Conservation (phyloP, 1,140 invertebrate genomes). For the Luehdorfia chinensis region DNA sequence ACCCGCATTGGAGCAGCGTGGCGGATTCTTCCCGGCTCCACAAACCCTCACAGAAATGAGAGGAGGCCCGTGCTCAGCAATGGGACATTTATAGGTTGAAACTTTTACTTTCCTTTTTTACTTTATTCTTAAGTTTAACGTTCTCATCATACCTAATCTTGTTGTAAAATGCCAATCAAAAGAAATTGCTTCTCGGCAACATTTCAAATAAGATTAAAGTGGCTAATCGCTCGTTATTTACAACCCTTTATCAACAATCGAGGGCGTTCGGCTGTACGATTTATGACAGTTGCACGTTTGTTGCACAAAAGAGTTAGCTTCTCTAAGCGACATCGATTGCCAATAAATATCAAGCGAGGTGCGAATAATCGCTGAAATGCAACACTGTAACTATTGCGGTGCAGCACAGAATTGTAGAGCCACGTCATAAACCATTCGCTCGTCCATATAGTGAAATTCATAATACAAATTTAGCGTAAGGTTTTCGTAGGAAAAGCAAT, state of each 20-base stretch:
- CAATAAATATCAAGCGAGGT: conserved; percentile 63
- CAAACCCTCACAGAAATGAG: no score
- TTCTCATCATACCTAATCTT: no score
- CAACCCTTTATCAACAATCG: conserved; percentile 55
- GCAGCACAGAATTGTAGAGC: conserved; percentile 51
- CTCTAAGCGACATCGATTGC: conserved; percentile 68
- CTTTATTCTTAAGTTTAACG: no score
- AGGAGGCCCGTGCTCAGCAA: no score
- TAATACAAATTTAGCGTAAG: conserved; percentile 61
- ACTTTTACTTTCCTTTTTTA: no score
- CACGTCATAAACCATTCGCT: conserved; percentile 6
- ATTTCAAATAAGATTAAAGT: conserved; percentile 47
- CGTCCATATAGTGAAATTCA: conserved; percentile 61
- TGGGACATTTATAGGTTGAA: no score
- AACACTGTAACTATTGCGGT: conserved; percentile 60
- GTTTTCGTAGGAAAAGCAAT: conserved; percentile 74
- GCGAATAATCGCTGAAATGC: conserved; percentile 58
- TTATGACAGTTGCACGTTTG: conserved; percentile 46
- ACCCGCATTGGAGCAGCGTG: no score
- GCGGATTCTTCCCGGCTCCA: no score
- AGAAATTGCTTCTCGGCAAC: no score
- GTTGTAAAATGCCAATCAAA: no score
- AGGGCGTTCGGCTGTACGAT: conserved; percentile 52
- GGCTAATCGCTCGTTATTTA: conserved; percentile 62
- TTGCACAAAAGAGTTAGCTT: conserved; percentile 59